These are phyloP conservation scores for Gorsachius magnificus DNA, from an alignment of 2,797 vertebrate species.

Conservation along the genomic window DNA sequence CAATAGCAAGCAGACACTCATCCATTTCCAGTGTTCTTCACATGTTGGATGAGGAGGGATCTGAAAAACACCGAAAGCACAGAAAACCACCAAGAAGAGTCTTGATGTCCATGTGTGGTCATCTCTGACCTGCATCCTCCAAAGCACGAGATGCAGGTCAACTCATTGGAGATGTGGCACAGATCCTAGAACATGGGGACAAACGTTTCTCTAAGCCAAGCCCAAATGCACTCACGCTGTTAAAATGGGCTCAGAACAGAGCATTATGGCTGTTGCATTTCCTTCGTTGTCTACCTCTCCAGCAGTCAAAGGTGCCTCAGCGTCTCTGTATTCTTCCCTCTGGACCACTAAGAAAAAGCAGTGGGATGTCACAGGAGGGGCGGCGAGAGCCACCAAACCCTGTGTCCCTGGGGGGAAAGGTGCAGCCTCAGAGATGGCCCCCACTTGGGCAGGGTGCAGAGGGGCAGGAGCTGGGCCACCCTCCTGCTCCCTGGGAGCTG, in stretches of 20 bases:
- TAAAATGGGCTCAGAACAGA: background rate
- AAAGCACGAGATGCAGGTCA: rapidly evolving
- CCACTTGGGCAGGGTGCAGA: background rate
- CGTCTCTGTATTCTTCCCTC: background rate
- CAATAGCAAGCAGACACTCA: background rate
- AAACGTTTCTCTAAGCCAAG: rapidly evolving
- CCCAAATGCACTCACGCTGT: rapidly evolving
- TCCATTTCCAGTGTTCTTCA: background rate
- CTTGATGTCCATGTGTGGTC: rapidly evolving
- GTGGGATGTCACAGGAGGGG: background rate
- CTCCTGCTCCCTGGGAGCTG: background rate
- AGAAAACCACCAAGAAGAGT: background rate
- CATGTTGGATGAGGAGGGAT: background rate
- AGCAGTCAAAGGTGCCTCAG: background rate
- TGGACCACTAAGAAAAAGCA: rapidly evolving
- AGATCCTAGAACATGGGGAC: rapidly evolving
- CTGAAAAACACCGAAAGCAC: background rate
- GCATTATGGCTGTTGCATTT: rapidly evolving
- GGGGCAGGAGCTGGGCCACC: background rate
- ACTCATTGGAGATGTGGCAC: rapidly evolving
- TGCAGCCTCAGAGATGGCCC: rapidly evolving
- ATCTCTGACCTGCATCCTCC: rapidly evolving
- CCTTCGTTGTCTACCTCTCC: background rate
- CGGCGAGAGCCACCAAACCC: background rate
- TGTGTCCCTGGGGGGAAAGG: rapidly evolving